phyloP scores from a whole-genome alignment of 2,797 vertebrate genomes.

The Eleutherodactylus coqui region DNA sequence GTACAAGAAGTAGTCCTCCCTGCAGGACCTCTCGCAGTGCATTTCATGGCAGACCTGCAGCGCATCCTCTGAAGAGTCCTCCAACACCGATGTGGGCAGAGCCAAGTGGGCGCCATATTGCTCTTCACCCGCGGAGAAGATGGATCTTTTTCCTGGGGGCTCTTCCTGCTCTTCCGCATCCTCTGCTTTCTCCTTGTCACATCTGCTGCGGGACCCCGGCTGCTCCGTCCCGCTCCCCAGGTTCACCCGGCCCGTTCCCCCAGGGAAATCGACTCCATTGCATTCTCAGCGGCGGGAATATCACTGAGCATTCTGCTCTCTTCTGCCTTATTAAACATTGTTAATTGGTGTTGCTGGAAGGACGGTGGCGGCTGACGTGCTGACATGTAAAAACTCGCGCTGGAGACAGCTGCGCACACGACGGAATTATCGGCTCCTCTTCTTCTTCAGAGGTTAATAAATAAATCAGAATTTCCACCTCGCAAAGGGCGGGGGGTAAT shows the following conservation, averaged over 20 bases:
- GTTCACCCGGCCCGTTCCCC: background rate
- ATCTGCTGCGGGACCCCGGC: no score
- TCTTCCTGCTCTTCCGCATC: background rate
- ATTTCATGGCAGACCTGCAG: no score
- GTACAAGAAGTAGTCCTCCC: no score
- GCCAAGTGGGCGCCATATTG: background rate
- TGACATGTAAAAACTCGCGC: constrained; percentile 65
- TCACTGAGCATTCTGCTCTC: constrained; percentile 49
- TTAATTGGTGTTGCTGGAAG: constrained; percentile 70
- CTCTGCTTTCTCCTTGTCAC: background rate
- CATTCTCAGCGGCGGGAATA: background rate
- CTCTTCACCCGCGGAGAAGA: no score
- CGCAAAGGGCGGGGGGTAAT: constrained; percentile 1
- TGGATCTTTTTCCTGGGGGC: background rate
- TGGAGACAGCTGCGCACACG: constrained; percentile 48
- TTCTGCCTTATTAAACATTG: constrained; percentile 67
- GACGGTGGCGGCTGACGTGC: constrained; percentile 55
- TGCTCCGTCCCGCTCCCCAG: background rate
- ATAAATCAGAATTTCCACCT: constrained; percentile 54
- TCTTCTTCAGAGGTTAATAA: constrained; percentile 64
- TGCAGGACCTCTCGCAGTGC: no score
- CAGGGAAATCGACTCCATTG: background rate
- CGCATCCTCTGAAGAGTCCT: no score
- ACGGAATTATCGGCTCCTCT: constrained; percentile 62
- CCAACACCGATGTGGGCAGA: no score